Base-by-base conservation (phyloP, 1,140 invertebrate genomes). In the Trichonephila inaurata region DNA sequence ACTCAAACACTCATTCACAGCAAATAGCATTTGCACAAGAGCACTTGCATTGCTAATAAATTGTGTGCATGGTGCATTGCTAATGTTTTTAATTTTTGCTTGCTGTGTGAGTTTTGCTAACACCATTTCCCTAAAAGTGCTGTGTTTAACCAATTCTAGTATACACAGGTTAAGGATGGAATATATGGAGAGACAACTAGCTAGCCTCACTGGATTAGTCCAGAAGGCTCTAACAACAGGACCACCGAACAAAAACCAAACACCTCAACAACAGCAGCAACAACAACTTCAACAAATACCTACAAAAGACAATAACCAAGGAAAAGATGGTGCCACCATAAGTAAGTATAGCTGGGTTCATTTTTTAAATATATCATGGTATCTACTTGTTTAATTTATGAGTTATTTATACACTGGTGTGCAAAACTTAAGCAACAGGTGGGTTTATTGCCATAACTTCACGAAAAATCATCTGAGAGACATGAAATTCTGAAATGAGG, bases 171-270 rank as follows among this genome's bases (percentile, higher is more conserved):
- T 99, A 95, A 97, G 99, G 61, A 99, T 99, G 95, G 98, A 99
- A 96, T 98, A 99, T 95, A 99, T 99, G 98, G 99, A 99, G 96
- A 96, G 98, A 33, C 99, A 99, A 96, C 96, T 99, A 94, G 99
- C 98, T 21, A 99, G 98, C 95, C 96, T 99, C 94, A 99, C 99
- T 4, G 98, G 98, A 21, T 96, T 99, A 94, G 99, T 99, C 19
- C 98, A 99, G 95, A 99, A 99, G 96, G 99, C 98, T 1, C 96
- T 99, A 94, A 97, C 96, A 10, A 91, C 93, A 40, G 89, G 89
- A 24, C 89, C 81, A 51, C 89, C 93, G 28, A 87, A 77, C 16
- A 85, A 91, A 60, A 66, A 85, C 2, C 51, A 69, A 60, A 21
- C 24, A 14, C 33, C 77, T 6, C 89, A 85, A 21, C 61, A 61